phyloP scores from a whole-genome alignment of 2,888 invertebrate genomes.

The Synergus laeviventris region DNA sequence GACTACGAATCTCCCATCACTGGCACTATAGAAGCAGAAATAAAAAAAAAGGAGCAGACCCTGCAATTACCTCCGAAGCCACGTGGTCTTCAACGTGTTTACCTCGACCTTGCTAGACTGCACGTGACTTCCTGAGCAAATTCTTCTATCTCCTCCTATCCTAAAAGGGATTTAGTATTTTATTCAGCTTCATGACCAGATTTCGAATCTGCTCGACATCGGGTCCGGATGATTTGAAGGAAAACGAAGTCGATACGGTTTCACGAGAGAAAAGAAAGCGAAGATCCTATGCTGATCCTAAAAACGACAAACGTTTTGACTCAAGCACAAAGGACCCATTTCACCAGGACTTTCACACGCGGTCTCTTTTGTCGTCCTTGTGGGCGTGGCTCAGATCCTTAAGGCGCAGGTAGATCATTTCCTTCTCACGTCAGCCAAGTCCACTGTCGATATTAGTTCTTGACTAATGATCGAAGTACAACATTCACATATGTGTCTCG shows the following conservation, averaged over 20 bases:
- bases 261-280: constrained; percentile 36
- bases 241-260: constrained; percentile 43
- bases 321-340: constrained; percentile 61
- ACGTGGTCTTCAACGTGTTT: constrained; percentile 7
- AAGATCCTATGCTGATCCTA: constrained; percentile 40
- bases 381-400: constrained; percentile 59
- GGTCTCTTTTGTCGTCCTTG: constrained; percentile 56
- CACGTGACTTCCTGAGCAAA: constrained; percentile 31
- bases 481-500: background rate
- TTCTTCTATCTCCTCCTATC: background rate
- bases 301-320: constrained; percentile 62
- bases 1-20: constrained; percentile 22
- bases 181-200: background rate
- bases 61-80: constrained; percentile 23
- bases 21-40: constrained; percentile 22
- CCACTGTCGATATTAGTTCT: constrained; percentile 10
- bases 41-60: constrained; percentile 18
- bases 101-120: constrained; percentile 21
- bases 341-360: constrained; percentile 65
- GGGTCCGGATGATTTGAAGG: constrained; percentile 8
- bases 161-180: background rate
- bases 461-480: constrained; percentile 31
- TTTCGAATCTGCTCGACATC: constrained; percentile 23
- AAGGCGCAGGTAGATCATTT: constrained; percentile 60
- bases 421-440: constrained; percentile 47